These are phyloP conservation scores for Scatophagus argus DNA, from an alignment of 2,113 vertebrate species.

Conservation along the genomic window DNA sequence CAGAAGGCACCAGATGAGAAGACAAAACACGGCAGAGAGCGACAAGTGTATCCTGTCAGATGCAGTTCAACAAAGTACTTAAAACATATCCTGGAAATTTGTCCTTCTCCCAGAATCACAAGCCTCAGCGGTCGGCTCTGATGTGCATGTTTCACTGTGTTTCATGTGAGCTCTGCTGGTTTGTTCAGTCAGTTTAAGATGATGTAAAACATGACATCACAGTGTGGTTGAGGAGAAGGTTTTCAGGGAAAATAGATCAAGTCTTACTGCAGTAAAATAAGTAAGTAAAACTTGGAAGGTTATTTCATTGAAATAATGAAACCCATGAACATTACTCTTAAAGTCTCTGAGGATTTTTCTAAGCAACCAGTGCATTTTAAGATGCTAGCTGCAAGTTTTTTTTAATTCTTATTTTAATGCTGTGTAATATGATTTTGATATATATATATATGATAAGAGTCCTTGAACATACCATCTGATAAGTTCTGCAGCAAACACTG, in stretches of 20 bases:
- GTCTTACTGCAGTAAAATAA: too few species aligned
- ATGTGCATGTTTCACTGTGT: not conserved
- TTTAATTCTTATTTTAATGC: not conserved
- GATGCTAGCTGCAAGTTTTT: too few species aligned
- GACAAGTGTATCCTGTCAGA: slow-evolving; percentile 10
- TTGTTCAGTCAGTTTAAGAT: not conserved
- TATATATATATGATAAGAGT: not conserved
- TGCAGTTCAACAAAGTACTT: not conserved
- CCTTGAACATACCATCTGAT: not conserved
- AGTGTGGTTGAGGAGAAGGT: too few species aligned
- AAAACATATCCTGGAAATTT: not conserved
- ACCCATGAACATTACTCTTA: not conserved
- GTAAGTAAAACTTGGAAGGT: too few species aligned
- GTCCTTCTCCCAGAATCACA: not conserved
- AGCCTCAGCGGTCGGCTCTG: not conserved
- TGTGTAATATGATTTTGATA: not conserved
- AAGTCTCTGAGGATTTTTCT: not conserved
- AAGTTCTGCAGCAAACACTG: not conserved
- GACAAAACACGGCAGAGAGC: not conserved
- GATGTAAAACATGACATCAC: too few species aligned
- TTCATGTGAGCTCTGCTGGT: not conserved
- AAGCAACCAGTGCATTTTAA: not conserved
- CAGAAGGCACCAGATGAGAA: not conserved
- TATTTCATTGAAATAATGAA: too few species aligned
- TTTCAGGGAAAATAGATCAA: too few species aligned